These are phyloP conservation scores for Phorcus lineatus DNA, from an alignment of 2,888 invertebrate species.

Conservation along the genomic window DNA sequence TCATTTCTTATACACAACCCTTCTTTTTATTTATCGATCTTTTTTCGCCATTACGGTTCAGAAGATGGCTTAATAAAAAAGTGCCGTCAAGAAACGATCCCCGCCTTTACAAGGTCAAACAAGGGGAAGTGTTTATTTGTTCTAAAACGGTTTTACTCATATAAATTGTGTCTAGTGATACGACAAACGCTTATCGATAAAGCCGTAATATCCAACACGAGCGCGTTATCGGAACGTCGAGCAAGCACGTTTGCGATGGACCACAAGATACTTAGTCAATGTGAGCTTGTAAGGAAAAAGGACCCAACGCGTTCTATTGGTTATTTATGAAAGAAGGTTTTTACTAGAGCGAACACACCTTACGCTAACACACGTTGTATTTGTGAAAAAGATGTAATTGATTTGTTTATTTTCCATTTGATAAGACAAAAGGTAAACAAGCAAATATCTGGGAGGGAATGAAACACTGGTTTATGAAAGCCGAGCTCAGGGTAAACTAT, in stretches of 20 bases:
- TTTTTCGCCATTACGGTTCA: not conserved
- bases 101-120: not conserved
- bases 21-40: not conserved
- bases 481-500: not conserved
- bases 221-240: not conserved
- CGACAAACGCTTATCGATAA: not conserved
- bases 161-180: not conserved
- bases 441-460: not conserved
- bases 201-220: not conserved
- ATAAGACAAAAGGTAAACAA: not conserved
- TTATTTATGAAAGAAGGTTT: not conserved
- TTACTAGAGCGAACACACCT: not conserved
- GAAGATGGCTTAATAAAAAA: not conserved
- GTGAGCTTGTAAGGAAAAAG: not conserved
- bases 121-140: not conserved
- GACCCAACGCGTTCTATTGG: not conserved
- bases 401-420: constrained; percentile 8
- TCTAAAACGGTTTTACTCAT: not conserved
- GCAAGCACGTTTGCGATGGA: not conserved
- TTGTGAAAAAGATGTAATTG: constrained; percentile 11
- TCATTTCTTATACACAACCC: not conserved
- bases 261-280: not conserved
- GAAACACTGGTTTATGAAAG: constrained; percentile 2
- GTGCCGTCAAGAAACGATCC: not conserved
- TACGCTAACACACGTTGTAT: not conserved